Percentiles rank a stretch among this genome's conserved stretches.
phyloP scores from a whole-genome alignment of 2,113 vertebrate species.

The Hippocampus guttulatus region DNA sequence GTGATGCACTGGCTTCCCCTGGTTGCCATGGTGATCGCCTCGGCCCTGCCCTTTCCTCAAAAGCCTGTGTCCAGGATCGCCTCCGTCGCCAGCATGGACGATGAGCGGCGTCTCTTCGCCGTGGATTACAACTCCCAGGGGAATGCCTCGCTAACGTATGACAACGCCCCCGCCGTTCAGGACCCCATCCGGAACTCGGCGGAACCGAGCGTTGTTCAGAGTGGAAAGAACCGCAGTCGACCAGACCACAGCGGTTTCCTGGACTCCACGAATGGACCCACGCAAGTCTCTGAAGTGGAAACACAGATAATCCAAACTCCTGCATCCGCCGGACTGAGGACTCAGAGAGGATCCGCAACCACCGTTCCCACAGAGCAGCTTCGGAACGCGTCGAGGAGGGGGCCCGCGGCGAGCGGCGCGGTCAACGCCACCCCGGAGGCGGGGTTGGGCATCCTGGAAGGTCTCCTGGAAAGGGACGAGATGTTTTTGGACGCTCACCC shows the following conservation, averaged over 20 bases:
- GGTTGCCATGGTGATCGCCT: conserved; percentile 84
- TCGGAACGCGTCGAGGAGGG: neutral
- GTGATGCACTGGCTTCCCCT: conserved; percentile 84
- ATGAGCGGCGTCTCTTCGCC: conserved; percentile 24
- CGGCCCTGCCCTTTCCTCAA: conserved; percentile 77
- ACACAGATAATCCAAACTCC: conserved; percentile 8
- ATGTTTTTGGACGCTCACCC: conserved; percentile 72
- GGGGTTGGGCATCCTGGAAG: conserved; percentile 8
- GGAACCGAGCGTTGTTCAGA: neutral
- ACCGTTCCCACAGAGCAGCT: conserved; percentile 14
- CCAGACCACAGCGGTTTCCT: conserved; percentile 23
- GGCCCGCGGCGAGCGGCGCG: conserved; percentile 1
- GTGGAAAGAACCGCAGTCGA: conserved; percentile 16
- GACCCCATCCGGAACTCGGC: neutral
- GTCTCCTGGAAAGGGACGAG: conserved; percentile 54
- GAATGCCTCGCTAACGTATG: conserved; percentile 41
- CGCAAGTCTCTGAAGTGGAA: conserved; percentile 9
- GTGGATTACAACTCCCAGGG: conserved; percentile 37
- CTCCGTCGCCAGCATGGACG: conserved; percentile 49
- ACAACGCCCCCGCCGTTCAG: conserved; percentile 23
- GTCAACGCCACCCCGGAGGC: conserved; percentile 20
- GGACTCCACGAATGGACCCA: conserved; percentile 14
- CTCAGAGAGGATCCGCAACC: conserved; percentile 16
- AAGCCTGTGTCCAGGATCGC: conserved; percentile 66
- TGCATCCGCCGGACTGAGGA: conserved; percentile 3